Conservation (phyloP, 2,888 invertebrate species). For the Meiosimyza platycephala region DNA sequence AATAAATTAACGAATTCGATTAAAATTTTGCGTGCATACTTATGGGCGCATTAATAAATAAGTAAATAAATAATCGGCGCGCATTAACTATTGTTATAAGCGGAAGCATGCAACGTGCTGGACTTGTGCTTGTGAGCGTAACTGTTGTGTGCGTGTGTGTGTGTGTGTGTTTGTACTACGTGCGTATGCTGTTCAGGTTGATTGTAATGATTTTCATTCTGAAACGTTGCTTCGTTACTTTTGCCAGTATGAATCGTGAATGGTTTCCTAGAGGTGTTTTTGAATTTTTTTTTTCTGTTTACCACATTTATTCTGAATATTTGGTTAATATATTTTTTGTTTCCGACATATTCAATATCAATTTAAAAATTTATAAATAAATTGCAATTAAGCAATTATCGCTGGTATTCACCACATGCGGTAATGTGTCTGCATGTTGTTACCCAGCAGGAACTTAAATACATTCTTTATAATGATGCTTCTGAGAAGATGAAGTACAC, state of each 20-base stretch:
- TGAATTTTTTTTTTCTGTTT: background rate
- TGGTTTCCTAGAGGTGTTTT: background rate
- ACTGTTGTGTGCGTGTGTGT: background rate
- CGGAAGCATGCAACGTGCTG: background rate
- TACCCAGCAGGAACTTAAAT: too few species aligned
- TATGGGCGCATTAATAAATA: slow-evolving; percentile 55
- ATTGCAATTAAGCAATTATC: slow-evolving; percentile 32
- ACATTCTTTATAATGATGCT: too few species aligned
- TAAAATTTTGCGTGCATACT: slow-evolving; percentile 50
- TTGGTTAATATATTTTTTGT: background rate
- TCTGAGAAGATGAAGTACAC: too few species aligned
- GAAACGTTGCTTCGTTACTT: background rate
- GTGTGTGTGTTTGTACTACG: background rate
- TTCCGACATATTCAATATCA: background rate
- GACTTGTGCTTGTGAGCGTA: background rate
- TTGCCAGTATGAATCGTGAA: too few species aligned
- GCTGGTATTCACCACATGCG: slow-evolving; percentile 11
- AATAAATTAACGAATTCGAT: slow-evolving; percentile 48
- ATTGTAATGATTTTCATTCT: background rate
- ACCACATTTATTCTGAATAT: background rate
- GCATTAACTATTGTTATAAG: slow-evolving; percentile 49
- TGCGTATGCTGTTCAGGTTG: too few species aligned
- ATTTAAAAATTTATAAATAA: slow-evolving; percentile 34
- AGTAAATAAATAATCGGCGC: slow-evolving; percentile 52
- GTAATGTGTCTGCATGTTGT: background rate